Evolutionary conservation across 1,140 invertebrate genomes (phyloP), one percentile per base, ranked within the genome.

Genomic region (Aphelenchoides besseyi): DNA sequence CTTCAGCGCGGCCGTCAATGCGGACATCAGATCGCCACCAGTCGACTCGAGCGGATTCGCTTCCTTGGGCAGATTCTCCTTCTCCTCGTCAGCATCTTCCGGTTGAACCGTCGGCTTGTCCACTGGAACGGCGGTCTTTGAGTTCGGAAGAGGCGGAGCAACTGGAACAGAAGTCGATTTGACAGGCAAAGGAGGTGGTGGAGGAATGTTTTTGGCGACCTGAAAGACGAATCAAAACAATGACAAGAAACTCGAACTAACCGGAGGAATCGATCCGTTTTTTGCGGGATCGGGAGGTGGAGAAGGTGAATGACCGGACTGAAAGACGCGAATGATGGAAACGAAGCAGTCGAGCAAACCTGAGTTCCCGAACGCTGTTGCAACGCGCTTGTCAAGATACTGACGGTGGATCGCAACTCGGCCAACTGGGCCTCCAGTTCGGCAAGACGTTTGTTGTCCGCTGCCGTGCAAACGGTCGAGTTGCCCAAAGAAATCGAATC

Each of bases 401-500:
- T 16, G 41, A 48, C 41, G 12, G 41, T 48, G 12, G 41, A 48
- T 12, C 41, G 41, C 26, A 61, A 36, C 33, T 61, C 59, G 18
- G n/a, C 30, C 59, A 61, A 36, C 59, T 61, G 59, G 26, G 59
- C 59, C 59, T 61, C 59, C 26, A 61, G 2, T 36, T 61, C 59
- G 30, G n/a, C 30, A n/a, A 61, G n/a, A 16, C 30, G n/a, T 35
- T 61, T 61, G 30, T 61, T 30, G 30, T 61, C 30, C 2, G 59
- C 59, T n/a, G 30, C n/a, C n/a, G 59, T 18, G 30, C 59, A 61
- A 26, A 61, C 59, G 30, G 59, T 61, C 30, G 59, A 61, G 26
- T 16, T 29, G 28, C 28, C 59, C 16, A 18, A 16, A 26, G n/a
- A 18, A 26, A 61, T 18, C n/a, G 59, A 61, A 30, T 61, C 30